phyloP scores from a whole-genome alignment of 2,888 invertebrate genomes.

The Sisyra nigra region DNA sequence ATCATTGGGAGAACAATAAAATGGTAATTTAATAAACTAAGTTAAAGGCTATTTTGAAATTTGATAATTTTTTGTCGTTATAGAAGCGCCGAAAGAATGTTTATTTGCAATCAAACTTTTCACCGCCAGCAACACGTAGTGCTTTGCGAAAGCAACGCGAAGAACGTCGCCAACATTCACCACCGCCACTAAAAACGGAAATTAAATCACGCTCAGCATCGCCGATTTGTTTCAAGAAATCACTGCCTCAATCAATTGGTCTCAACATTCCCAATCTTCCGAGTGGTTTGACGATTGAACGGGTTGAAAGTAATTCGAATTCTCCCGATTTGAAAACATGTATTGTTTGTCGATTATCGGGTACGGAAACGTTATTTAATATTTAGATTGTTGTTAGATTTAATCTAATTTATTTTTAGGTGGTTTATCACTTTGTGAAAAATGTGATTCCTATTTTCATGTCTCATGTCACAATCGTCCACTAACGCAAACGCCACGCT shows the following conservation, averaged over 20 bases:
- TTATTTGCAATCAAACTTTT: constrained; percentile 29
- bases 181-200: constrained; percentile 11
- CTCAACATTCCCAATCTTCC: constrained; percentile 32
- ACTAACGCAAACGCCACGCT: constrained; percentile 26
- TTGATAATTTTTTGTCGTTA: constrained; percentile 14
- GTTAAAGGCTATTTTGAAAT: not conserved
- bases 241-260: constrained; percentile 17
- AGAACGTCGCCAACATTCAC: constrained; percentile 18
- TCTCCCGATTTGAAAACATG: constrained; percentile 26
- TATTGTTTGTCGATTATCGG: constrained; percentile 30
- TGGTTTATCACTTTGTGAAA: constrained; percentile 29
- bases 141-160: constrained; percentile 22
- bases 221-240: constrained; percentile 17
- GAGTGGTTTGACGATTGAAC: constrained; percentile 34
- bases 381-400: not conserved
- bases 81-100: constrained; percentile 31
- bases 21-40: constrained; percentile 2
- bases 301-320: constrained; percentile 22
- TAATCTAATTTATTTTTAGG: constrained; percentile 20
- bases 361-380: constrained; percentile 17
- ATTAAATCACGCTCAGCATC: constrained; percentile 14
- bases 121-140: constrained; percentile 33
- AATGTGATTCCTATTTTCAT: constrained; percentile 32
- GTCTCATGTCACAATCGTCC: constrained; percentile 33
- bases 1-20: constrained; percentile 11